Base-by-base conservation (phyloP, 1,140 invertebrate species). In the Polypedilum pembai region DNA sequence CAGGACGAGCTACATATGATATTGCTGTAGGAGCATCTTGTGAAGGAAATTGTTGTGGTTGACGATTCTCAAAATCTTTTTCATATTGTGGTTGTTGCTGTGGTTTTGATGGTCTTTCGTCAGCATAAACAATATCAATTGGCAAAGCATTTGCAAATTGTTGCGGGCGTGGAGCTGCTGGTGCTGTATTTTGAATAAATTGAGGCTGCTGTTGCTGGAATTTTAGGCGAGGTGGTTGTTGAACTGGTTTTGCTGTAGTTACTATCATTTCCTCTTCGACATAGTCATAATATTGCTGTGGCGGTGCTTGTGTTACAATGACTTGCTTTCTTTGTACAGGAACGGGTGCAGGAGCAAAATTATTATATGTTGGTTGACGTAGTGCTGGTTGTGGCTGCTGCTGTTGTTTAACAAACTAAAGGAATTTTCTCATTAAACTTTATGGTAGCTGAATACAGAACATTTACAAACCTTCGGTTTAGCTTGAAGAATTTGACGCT, bases 401-500 rank as follows among this genome's bases (percentile, higher is more conserved):
- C 40, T 77, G 79, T 56, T 75, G 77, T 76, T 77, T 17, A 79
- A 5, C 12, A 45, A 45, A 20, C 4, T 41, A 20, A 40, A 15
- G 33, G 45, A 24, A 66, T 74, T 74, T 17, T 66, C n/a, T 69
- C 15, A 5, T 63, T 40, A 8, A 17, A 15, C 17, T 21, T 18
- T 40, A 41, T 21, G 40, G 24, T 5, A 33, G 24, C 24, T 17
- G 3, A 74, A 74, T 18, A n/a, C 12, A 18, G 18, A 74, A 12
- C 5, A 73, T 78, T 79, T 79, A 5, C 24, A 33, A 3, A 82
- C 81, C 66, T 81, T 81, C 5, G 79, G 80, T 74, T 78, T 74
- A 33, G 24, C 24, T 79, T 82, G 78, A 77, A 85, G 73, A 83
- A 83, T 63, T 81, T 79, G 65, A 81, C 81, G 78, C 75, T 82